Conservation (phyloP, 2,113 vertebrate species). For the Rousettus leschenaultii region DNA sequence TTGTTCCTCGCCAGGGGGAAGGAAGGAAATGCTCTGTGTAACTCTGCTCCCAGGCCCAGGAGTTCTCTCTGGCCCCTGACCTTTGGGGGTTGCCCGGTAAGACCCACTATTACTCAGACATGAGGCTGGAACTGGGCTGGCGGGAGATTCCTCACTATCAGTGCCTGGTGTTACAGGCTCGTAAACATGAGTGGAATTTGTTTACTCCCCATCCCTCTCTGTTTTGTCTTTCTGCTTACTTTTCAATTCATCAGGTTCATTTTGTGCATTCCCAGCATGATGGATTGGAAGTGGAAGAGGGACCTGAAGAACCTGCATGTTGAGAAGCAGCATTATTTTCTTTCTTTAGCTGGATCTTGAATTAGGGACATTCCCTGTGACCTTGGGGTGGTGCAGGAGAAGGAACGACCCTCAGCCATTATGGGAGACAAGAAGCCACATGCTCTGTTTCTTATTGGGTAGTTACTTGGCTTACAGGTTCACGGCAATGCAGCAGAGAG, state of each 20-base stretch:
- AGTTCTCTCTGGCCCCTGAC: constrained; percentile 6
- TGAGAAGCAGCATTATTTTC: not conserved
- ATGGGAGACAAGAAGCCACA: not conserved
- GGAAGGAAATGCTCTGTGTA: not conserved
- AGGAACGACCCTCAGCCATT: not conserved
- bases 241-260: not conserved
- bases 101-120: not conserved
- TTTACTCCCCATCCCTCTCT: rapidly evolving
- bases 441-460: not conserved
- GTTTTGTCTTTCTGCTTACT: not conserved
- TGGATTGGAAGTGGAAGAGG: not conserved
- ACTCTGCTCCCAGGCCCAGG: not conserved
- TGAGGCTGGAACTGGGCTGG: not conserved
- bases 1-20: not conserved
- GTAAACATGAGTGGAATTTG: not conserved
- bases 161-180: not conserved
- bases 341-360: not conserved
- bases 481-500: not conserved
- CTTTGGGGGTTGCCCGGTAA: constrained; percentile 20
- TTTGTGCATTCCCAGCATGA: not conserved
- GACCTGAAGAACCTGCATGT: not conserved
- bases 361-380: not conserved
- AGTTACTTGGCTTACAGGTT: not conserved
- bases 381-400: not conserved
- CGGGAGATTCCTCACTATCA: not conserved